Base-by-base conservation (phyloP, 2,113 vertebrate species). In the Elachura formosa region DNA sequence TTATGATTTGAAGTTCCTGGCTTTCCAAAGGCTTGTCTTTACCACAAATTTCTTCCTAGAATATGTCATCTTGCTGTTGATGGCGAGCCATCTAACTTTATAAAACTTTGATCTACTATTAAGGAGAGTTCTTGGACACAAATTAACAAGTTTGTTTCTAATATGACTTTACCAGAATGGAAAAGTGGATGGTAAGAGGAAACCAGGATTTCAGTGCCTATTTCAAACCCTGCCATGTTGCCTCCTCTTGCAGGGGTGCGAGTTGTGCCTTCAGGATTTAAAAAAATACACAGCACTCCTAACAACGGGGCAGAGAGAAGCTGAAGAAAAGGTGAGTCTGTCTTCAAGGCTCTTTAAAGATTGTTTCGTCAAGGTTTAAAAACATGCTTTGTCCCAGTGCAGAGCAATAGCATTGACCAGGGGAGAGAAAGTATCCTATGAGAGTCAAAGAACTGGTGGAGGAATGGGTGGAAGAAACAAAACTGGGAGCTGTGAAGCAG, bases 271-370 rank as follows among this genome's bases (percentile, higher is more conserved):
- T 59, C 33, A 40, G 45, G 13, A 33, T 38, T 51, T 26, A 64
- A 54, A 33, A 64, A 54, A 33, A 54, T 19, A 19, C 0, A 0
- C 4, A 15, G 2, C 18, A 5, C 2, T 45, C 6, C 7, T 21
- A 33, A 34, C 3, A 29, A 23, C 40, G 48, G 38, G 54, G 17
- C 17, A 19, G 38, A 52, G 19, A 36, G 49, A 56, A 49, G 13
- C 6, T 45, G 28, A 28, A 43, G 41, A 33, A 51, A 67, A 58
- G 8, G 15, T 4, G 72, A 77, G 5, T 4, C 29, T 52, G 11
- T 6, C 26, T 58, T 68, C 31, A 58, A 43, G 21, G 7, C 7
- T 63, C 10, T 55, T 43, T 43, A 45, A 68, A 64, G 12, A 41
- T 28, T 54, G 7, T 34, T 31, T 17, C 21, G 8, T n/a, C 23